A percentile compares a stretch with the other conserved stretches of the same genome.
Evolutionary conservation across 1,140 invertebrate species (phyloP).

Genomic region (Dendrolimus kikuchii): DNA sequence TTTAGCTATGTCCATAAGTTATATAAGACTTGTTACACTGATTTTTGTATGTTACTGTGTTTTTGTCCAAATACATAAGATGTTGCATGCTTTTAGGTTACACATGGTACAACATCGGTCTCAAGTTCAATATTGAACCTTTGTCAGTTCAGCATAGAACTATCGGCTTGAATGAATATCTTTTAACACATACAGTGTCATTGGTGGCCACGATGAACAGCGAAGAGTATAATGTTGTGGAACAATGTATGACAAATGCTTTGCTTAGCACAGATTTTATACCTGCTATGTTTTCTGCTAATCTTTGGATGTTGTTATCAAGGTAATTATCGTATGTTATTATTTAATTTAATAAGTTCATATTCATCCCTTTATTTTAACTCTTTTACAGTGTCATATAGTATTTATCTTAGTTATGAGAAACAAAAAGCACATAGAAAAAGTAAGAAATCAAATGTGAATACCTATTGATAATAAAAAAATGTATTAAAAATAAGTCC

Average conservation of each 20-base stretch:
- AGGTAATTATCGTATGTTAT: constrained; percentile 26
- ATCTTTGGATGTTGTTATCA: constrained; percentile 37
- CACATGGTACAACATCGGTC: constrained; percentile 34
- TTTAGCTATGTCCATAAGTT: no score
- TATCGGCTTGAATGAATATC: constrained; percentile 34
- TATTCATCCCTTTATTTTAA: no score
- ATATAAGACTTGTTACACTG: no score
- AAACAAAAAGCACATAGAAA: no score
- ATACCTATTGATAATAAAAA: no score
- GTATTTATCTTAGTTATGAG: no score
- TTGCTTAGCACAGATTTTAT: constrained; percentile 31
- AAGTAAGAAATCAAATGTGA: no score
- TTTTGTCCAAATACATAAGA: background rate
- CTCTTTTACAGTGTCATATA: no score
- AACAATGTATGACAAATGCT: constrained; percentile 27
- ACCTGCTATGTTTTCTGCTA: constrained; percentile 35
- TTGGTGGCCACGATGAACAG: constrained; percentile 18
- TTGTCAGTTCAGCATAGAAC: constrained; percentile 1
- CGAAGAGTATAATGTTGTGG: constrained; percentile 28
- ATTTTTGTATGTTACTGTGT: no score
- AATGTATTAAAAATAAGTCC: no score
- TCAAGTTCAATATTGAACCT: constrained; percentile 21
- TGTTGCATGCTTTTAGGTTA: constrained; percentile 28
- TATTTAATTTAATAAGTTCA: no score
- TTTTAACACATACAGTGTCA: constrained; percentile 25